Evolutionary conservation across 2,888 invertebrate species (phyloP), one percentile per base, ranked within the genome.

Genomic region (Chorisops tibialis): DNA sequence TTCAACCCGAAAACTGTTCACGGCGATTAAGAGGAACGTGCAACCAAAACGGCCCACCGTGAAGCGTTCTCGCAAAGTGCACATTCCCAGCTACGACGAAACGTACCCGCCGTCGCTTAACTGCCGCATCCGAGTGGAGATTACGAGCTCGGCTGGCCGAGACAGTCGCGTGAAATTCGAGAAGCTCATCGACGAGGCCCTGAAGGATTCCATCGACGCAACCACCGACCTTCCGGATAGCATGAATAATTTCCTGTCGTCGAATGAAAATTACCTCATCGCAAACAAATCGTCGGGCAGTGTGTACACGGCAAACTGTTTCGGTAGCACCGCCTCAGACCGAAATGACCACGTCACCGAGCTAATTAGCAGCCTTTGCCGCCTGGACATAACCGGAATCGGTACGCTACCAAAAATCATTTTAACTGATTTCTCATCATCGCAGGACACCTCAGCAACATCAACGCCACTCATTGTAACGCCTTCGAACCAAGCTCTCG

Each of bases 341-440:
- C 56, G 30, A 43, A 30, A 56, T 56, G 56, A 56, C 22, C 43
- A 56, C 45, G 16, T 43, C 16, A 22, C 9, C 45, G 45, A 43
- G 43, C 43, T 56, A 43, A 56, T 56, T 21, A 56, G 18, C 14
- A 56, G 56, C 30, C 43, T 56, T 24, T 43, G 43, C 43, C 56
- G 43, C 18, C 56, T 56, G 35, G 56, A 56, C 16, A 39, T 56
- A 43, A 43, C 43, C 56, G 16, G 43, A 45, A 24, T 56, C 43
- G 56, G 59, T 48, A 59, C 21, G n/a, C 67, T 76, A 62, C 77
- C 77, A 50, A 73, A 72, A 67, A 77, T 77, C 12, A 73, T 75
- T 37, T 67, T 77, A 51, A 76, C 75, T 30, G 76, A 77, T 66
- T 77, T 70, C 49, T 73, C 69, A 56, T 64, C 59, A 37, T 18